These are phyloP conservation scores for Solea senegalensis DNA, from an alignment of 2,113 vertebrate species.

Conservation along the genomic window DNA sequence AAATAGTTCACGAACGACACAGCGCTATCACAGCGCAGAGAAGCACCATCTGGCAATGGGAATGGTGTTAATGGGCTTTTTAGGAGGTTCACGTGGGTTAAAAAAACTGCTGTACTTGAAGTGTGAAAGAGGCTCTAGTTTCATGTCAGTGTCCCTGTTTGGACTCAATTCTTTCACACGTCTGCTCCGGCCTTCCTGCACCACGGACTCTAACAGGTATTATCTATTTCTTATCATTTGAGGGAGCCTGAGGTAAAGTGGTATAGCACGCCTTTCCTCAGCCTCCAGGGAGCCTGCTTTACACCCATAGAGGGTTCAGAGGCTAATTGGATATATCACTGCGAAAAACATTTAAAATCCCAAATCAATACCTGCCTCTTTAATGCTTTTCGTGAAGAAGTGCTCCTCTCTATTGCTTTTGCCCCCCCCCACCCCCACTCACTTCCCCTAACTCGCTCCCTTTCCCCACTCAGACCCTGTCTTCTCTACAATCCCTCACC, in stretches of 20 bases:
- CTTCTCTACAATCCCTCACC: conserved; percentile 68
- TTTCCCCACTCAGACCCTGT: conserved; percentile 45
- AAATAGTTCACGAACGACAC: no score
- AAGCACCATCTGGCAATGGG: no score
- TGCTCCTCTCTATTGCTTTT: conserved; percentile 70
- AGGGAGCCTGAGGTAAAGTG: conserved; percentile 51
- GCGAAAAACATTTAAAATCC: conserved; percentile 83
- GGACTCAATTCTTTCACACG: conserved; percentile 38
- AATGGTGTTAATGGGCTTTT: no score
- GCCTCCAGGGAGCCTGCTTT: conserved; percentile 66
- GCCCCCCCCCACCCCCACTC: conserved; percentile 28
- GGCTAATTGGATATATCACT: conserved; percentile 83
- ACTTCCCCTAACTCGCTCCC: neutral
- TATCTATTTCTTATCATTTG: conserved; percentile 64
- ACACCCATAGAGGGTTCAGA: conserved; percentile 79
- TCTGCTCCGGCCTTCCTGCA: conserved; percentile 25
- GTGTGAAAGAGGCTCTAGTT: conserved; percentile 5
- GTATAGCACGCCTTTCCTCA: conserved; percentile 40
- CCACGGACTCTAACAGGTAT: conserved; percentile 63
- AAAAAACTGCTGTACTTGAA: neutral
- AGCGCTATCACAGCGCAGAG: no score
- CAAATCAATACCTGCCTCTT: conserved; percentile 83
- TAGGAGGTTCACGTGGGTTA: neutral
- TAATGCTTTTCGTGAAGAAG: conserved; percentile 82
- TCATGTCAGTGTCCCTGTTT: conserved; percentile 3